Evolutionary conservation across 2,113 vertebrate species (phyloP).

Genomic region (Semnornis frantzii): DNA sequence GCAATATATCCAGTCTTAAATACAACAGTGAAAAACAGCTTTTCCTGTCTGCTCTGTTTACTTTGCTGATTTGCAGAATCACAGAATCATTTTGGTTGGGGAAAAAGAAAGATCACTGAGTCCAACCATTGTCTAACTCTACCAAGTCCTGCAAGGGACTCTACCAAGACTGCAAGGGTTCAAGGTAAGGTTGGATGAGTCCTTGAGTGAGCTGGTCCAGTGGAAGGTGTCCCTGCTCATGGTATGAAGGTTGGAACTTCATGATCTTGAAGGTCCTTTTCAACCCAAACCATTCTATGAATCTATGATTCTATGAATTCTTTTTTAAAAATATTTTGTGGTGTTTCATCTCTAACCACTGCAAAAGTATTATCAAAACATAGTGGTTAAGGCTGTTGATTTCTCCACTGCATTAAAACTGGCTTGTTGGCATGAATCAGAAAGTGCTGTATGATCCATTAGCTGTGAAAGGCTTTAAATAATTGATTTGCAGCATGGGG

Average conservation of each 20-base stretch:
- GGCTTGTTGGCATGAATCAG: constrained; percentile 66
- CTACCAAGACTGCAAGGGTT: no score
- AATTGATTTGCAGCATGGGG: constrained; percentile 67
- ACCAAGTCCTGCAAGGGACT: no score
- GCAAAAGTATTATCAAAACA: constrained; percentile 16
- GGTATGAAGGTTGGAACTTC: no score
- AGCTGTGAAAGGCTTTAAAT: constrained; percentile 71
- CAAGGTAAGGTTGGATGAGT: no score
- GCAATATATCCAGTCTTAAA: not conserved
- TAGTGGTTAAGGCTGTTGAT: constrained; percentile 29
- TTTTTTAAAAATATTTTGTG: not conserved
- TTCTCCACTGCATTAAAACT: constrained; percentile 53
- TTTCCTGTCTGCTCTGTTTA: not conserved
- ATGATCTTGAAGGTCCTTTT: no score
- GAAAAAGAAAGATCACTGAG: no score
- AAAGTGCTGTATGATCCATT: constrained; percentile 67
- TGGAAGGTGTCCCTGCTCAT: no score
- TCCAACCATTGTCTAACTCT: no score
- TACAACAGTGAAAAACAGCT: not conserved
- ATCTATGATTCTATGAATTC: not conserved
- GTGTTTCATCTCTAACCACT: not conserved
- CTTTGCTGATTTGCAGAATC: not conserved
- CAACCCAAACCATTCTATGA: no score
- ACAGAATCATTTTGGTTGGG: no score
- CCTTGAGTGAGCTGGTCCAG: no score